Percentiles rank a stretch among this genome's conserved stretches.
phyloP scores from a whole-genome alignment of 2,113 vertebrate species.

The Atlantisia rogersi region DNA sequence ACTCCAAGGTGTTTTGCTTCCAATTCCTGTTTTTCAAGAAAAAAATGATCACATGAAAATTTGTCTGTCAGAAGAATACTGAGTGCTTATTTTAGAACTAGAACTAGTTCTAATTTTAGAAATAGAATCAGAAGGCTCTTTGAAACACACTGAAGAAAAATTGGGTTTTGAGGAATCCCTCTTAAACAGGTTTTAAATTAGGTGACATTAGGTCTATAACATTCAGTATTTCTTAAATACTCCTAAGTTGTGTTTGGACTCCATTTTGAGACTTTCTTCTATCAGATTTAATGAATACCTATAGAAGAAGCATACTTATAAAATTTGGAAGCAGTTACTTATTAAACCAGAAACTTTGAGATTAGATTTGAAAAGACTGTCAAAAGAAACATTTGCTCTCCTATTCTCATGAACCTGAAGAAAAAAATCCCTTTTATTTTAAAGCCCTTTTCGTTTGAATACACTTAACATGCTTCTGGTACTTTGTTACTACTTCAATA shows the following conservation, averaged over 20 bases:
- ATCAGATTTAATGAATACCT: not conserved
- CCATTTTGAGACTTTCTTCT: not conserved
- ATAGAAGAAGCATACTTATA: not conserved
- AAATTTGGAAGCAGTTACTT: not conserved
- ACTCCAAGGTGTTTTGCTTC: not conserved
- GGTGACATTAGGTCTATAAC: not conserved
- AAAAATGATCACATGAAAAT: not conserved
- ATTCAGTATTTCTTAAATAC: not conserved
- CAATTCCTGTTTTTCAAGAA: not conserved
- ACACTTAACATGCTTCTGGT: not conserved
- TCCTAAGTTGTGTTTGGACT: not conserved
- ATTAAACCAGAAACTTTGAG: not conserved
- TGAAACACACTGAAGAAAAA: not conserved
- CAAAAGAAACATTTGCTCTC: not conserved
- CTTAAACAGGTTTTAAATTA: not conserved
- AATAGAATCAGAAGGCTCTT: not conserved
- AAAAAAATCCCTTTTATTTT: not conserved
- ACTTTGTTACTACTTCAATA: not conserved
- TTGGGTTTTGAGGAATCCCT: not conserved
- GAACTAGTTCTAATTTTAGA: constrained; percentile 45
- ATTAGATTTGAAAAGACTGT: not conserved
- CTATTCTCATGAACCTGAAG: not conserved
- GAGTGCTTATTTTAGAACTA: constrained; percentile 41
- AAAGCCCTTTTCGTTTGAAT: not conserved
- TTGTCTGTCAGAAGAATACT: not conserved